A percentile compares a stretch with the other conserved stretches of the same genome.
Evolutionary conservation across 2,888 invertebrate species (phyloP).

Genomic region (Rhaphigaster nebulosa): DNA sequence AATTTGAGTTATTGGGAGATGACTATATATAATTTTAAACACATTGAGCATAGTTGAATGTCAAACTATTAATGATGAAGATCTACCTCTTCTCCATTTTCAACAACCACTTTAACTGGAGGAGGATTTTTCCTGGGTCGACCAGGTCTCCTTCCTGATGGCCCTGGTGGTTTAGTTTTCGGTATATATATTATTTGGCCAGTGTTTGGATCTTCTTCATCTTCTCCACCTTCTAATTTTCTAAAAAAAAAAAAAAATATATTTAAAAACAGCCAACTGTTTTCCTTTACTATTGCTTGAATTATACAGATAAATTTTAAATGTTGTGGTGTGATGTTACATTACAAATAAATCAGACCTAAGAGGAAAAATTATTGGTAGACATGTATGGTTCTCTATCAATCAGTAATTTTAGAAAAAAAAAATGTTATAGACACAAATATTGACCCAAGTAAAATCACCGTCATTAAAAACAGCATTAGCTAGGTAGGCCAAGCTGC

Average conservation of each 20-base stretch:
- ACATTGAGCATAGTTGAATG: no score
- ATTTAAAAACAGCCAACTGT: background rate
- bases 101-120: constrained; percentile 59
- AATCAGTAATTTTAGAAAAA: no score
- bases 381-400: no score
- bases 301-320: background rate
- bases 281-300: background rate
- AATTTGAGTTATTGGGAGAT: no score
- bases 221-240: constrained; percentile 62
- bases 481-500: no score
- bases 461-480: no score
- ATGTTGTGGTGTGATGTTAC: background rate
- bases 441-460: no score
- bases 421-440: no score
- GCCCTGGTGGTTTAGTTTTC: background rate
- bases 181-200: constrained; percentile 52
- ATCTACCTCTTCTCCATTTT: constrained; percentile 50
- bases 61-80: background rate
- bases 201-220: constrained; percentile 60
- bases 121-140: constrained; percentile 60
- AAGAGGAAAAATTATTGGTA: background rate
- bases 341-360: background rate
- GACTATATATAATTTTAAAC: no score
- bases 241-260: constrained; percentile 19
- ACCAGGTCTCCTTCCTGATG: constrained; percentile 59